These are phyloP conservation scores for Ptilorrhoa leucosticta DNA, from an alignment of 2,113 vertebrate genomes.

Conservation along the genomic window DNA sequence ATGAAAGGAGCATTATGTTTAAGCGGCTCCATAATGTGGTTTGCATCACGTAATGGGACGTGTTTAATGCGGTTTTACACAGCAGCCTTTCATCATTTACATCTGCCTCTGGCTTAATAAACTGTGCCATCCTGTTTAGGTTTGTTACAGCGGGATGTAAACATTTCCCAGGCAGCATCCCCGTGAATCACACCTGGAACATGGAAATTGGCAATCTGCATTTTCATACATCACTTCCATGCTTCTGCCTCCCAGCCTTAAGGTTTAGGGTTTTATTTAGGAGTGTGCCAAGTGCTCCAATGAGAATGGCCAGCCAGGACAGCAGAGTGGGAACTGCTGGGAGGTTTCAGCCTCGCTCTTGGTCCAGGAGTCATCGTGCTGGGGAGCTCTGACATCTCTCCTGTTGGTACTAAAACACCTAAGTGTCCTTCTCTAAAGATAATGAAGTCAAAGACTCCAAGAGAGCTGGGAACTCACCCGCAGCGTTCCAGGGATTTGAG, in stretches of 20 bases:
- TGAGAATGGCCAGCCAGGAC: not conserved
- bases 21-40: not conserved
- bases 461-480: not conserved
- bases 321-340: not conserved
- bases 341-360: not conserved
- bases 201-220: not conserved
- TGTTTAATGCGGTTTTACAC: conserved; percentile 22
- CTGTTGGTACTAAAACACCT: not conserved
- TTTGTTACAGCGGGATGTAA: not conserved
- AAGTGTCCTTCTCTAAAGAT: not conserved
- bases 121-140: not conserved
- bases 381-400: not conserved
- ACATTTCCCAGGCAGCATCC: not conserved
- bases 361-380: accelerated
- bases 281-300: not conserved
- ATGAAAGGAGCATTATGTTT: not conserved
- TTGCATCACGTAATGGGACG: not conserved
- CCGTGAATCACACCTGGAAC: conserved; percentile 10
- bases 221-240: not conserved
- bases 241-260: not conserved
- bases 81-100: conserved; percentile 42
- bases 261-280: not conserved
- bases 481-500: accelerated
- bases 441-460: not conserved
- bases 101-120: conserved; percentile 40